Evolutionary conservation across 1,140 invertebrate genomes (phyloP).

Genomic region (Meloidogyne floridensis): DNA sequence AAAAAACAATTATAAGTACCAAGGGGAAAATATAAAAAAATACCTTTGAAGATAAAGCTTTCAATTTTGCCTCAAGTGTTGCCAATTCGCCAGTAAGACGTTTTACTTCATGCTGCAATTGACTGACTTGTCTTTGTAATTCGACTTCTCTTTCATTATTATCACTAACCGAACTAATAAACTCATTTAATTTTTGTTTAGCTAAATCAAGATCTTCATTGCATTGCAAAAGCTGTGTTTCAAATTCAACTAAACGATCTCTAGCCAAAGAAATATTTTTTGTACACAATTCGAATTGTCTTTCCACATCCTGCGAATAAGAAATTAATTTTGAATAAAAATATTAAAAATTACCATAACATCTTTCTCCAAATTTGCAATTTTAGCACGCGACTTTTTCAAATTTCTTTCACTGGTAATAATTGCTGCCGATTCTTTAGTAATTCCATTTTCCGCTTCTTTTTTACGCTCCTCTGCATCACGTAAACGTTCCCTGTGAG

Average conservation of each 20-base stretch:
- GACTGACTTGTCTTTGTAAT: conserved; percentile 31
- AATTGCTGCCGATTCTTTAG: conserved; percentile 78
- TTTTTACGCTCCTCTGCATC: conserved; percentile 75
- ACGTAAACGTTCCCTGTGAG: conserved; percentile 76
- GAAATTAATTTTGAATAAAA: not conserved
- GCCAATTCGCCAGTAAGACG: conserved; percentile 30
- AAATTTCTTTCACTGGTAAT: conserved; percentile 74
- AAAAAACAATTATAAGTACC: not conserved
- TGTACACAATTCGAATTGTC: not conserved
- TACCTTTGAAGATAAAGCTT: conserved; percentile 33
- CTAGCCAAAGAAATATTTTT: not conserved
- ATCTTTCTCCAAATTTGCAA: conserved; percentile 44
- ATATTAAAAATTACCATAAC: conserved; percentile 69
- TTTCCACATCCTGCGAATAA: conserved; percentile 13
- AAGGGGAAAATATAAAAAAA: not conserved
- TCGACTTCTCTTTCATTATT: conserved; percentile 37
- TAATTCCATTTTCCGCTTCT: conserved; percentile 75
- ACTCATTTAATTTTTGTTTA: conserved; percentile 24
- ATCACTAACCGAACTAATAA: conserved; percentile 12
- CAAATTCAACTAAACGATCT: not conserved
- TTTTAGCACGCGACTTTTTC: conserved; percentile 70
- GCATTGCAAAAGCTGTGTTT: conserved; percentile 6
- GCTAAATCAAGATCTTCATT: conserved; percentile 30
- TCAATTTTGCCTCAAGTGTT: conserved; percentile 10
- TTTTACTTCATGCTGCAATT: conserved; percentile 32